phyloP scores from a whole-genome alignment of 2,113 vertebrate species.

The Siniperca knerii region DNA sequence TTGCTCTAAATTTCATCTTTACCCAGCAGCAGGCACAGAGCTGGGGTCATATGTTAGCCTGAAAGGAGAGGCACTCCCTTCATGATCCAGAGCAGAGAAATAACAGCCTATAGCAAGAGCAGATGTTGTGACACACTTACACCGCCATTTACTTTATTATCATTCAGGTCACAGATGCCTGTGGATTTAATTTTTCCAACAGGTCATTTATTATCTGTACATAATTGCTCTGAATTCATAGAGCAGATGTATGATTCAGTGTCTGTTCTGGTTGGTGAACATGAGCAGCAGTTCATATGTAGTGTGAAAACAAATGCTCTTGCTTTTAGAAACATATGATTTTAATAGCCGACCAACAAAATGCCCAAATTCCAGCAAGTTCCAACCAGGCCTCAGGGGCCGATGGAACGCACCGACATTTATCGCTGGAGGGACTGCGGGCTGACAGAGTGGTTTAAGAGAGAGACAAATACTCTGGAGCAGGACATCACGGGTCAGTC shows the following conservation, averaged over 20 bases:
- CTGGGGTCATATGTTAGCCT: conserved; percentile 62
- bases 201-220: conserved; percentile 63
- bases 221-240: conserved; percentile 38
- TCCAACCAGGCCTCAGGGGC: conserved; percentile 45
- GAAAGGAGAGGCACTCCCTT: conserved; percentile 59
- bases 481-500: conserved; percentile 20
- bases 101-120: conserved; percentile 56
- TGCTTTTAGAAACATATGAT: conserved; percentile 57
- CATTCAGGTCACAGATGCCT: conserved; percentile 60
- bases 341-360: conserved; percentile 53
- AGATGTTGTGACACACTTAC: conserved; percentile 65
- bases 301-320: conserved; percentile 65
- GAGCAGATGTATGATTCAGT: conserved; percentile 50
- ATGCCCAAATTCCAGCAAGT: conserved; percentile 59
- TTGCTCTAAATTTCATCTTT: conserved; percentile 73
- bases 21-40: conserved; percentile 71
- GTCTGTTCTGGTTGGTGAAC: conserved; percentile 32
- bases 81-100: conserved; percentile 58
- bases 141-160: conserved; percentile 56
- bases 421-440: conserved; percentile 34
- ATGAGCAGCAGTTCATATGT: conserved; percentile 32
- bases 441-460: conserved; percentile 44
- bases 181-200: conserved; percentile 54
- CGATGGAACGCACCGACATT: conserved; percentile 25
- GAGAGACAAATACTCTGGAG: conserved; percentile 60